Base-by-base conservation (phyloP, 2,888 invertebrate genomes). In the Nycteola revayana region DNA sequence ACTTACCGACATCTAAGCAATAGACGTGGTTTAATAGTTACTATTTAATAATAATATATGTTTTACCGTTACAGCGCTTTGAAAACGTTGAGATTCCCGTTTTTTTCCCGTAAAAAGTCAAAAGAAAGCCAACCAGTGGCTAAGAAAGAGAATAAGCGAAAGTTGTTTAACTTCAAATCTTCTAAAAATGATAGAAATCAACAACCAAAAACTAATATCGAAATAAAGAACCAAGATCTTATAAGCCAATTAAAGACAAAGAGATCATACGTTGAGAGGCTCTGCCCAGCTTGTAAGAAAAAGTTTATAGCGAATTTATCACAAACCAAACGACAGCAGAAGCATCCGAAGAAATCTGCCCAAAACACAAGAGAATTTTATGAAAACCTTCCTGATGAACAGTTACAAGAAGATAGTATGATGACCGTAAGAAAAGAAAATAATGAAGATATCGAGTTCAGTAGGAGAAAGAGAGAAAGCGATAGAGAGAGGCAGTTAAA, bases 51-150 rank as follows among this genome's bases (percentile, higher is more conserved):
- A 3, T 14, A 14, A 18, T 21, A 21, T 21, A 21, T 14, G 14
- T 30, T 52, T 28, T n/a, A n/a, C n/a, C n/a, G n/a, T 71, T 72
- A 30, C 62, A 83, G 81, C 36, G 42, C 65, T 1, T 61, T 72
- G 14, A 67, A 59, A 49, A 42, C 55, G n/a, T 58, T 76, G 46
- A 78, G 59, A 51, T 47, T 83, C 42, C 83, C 84, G 67, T 82
- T 81, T 81, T 83, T 83, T 79, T 81, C 69, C 71, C 78, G 46
- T 79, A 68, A 70, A 8, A 71, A 71, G 53, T 40, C 54, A 18
- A 59, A 30, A 35, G 35, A 35, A n/a, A n/a, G n/a, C n/a, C n/a
- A n/a, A n/a, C n/a, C n/a, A 5, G 5, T 45, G 14, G 17, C 49
- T 0, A 73, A 68, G 21, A 68, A 65, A 39, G 51, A 50, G 10